Evolutionary conservation across 2,888 invertebrate genomes (phyloP).

Genomic region (Lasioglossum lativentre): DNA sequence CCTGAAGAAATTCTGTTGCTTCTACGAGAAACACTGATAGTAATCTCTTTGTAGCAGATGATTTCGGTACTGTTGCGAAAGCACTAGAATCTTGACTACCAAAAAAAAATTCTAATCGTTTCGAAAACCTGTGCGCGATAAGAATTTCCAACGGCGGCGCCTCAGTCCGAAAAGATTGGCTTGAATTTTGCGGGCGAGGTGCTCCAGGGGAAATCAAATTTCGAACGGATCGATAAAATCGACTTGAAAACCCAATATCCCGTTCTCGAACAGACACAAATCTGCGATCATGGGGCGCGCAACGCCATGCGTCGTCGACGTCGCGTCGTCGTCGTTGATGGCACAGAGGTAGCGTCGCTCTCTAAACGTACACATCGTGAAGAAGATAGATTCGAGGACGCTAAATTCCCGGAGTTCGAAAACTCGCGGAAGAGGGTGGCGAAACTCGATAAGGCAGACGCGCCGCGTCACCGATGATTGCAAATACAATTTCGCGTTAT

Average conservation of each 20-base stretch:
- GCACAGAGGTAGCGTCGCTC: background rate
- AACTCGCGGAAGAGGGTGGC: slow-evolving; percentile 19
- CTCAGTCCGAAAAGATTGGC: slow-evolving; percentile 10
- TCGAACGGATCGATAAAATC: slow-evolving; percentile 23
- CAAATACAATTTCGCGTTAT: slow-evolving; percentile 66
- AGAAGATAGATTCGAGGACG: slow-evolving; percentile 13
- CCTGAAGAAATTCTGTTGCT: no score
- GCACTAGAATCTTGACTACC: no score
- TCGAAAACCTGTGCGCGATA: background rate
- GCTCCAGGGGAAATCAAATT: slow-evolving; percentile 12
- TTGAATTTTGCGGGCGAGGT: background rate
- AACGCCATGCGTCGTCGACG: background rate
- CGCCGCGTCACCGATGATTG: slow-evolving; percentile 58
- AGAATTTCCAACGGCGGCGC: background rate
- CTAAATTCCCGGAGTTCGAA: slow-evolving; percentile 19
- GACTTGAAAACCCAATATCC: slow-evolving; percentile 31
- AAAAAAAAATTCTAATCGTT: no score
- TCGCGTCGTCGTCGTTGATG: background rate
- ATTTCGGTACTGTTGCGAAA: background rate
- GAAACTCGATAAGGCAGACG: slow-evolving; percentile 50
- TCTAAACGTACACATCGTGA: slow-evolving; percentile 2
- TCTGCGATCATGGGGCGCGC: slow-evolving; percentile 29
- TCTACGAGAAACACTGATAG: background rate
- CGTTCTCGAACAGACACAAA: slow-evolving; percentile 7
- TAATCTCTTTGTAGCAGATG: background rate